A percentile compares a stretch with the other conserved stretches of the same genome.
Conservation (phyloP, 1,140 invertebrate species). For the Acromyrmex echinatior region DNA sequence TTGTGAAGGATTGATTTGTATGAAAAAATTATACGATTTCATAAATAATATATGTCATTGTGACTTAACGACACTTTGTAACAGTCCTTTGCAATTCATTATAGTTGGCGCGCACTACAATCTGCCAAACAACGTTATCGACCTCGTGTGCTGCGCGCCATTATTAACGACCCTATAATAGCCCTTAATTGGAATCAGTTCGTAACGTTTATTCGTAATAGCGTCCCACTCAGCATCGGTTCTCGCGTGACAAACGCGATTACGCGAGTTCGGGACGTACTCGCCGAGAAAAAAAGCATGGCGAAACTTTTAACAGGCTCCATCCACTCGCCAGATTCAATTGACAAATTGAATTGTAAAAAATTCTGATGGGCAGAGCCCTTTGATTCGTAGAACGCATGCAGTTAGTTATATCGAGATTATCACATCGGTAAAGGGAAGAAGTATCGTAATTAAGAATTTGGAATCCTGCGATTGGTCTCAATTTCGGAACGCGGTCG, state of each 20-base stretch:
- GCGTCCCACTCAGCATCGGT: constrained; percentile 16
- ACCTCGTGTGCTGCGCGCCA: constrained; percentile 23
- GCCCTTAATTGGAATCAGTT: constrained; percentile 64
- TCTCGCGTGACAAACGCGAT: constrained; percentile 46
- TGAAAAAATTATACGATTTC: constrained; percentile 21
- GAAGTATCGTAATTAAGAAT: background rate
- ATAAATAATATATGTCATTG: constrained; percentile 6
- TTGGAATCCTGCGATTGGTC: background rate
- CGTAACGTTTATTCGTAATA: constrained; percentile 56
- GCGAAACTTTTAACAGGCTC: constrained; percentile 9
- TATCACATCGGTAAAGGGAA: background rate
- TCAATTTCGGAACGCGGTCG: background rate
- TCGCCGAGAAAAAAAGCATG: background rate
- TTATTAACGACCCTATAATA: constrained; percentile 66
- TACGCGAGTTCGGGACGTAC: constrained; percentile 7
- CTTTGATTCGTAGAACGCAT: background rate
- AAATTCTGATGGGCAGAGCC: background rate
- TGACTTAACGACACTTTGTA: constrained; percentile 5
- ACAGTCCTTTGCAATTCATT: constrained; percentile 7
- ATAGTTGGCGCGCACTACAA: constrained; percentile 24
- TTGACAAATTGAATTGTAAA: constrained; percentile 12
- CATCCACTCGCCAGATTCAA: background rate
- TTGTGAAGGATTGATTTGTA: background rate
- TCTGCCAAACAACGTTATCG: constrained; percentile 60
- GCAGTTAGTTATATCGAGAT: background rate